Conservation (phyloP, 1,140 invertebrate genomes). For the Zaprionus lachaisei region DNA sequence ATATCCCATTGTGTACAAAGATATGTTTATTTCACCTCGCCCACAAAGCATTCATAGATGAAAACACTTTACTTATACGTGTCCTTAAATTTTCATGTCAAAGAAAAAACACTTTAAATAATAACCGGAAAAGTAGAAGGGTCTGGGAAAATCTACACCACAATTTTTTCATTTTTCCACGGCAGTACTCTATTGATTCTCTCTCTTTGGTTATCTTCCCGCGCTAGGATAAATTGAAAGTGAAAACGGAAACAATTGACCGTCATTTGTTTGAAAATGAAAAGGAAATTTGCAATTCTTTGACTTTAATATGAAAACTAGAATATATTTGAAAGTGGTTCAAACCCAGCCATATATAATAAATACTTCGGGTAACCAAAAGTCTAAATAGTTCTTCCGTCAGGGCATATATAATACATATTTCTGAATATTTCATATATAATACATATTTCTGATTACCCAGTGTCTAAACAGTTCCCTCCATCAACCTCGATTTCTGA, state of each 20-base stretch:
- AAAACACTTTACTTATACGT: not conserved
- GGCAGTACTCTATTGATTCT: not conserved
- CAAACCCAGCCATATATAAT: not conserved
- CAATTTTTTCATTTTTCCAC: not conserved
- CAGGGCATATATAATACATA: not conserved
- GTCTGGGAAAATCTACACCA: not conserved
- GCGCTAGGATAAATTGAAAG: not conserved
- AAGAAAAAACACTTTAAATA: not conserved
- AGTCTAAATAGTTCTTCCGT: not conserved
- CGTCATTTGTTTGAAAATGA: not conserved
- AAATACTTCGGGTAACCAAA: not conserved
- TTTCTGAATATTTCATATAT: not conserved
- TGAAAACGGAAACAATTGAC: slow-evolving; percentile 11
- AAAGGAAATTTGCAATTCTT: not conserved
- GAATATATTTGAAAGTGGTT: slow-evolving; percentile 1
- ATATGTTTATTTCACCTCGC: too few relatives aligned
- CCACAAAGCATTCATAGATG: not conserved
- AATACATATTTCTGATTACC: not conserved
- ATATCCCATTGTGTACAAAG: too few relatives aligned
- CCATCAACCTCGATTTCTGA: not conserved
- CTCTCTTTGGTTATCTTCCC: not conserved
- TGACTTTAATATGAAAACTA: not conserved
- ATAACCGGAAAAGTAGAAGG: not conserved
- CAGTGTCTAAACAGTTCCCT: not conserved
- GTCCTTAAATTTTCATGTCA: not conserved